Evolutionary conservation across 2,888 invertebrate species (phyloP).

Genomic region (Cephus pulcher): DNA sequence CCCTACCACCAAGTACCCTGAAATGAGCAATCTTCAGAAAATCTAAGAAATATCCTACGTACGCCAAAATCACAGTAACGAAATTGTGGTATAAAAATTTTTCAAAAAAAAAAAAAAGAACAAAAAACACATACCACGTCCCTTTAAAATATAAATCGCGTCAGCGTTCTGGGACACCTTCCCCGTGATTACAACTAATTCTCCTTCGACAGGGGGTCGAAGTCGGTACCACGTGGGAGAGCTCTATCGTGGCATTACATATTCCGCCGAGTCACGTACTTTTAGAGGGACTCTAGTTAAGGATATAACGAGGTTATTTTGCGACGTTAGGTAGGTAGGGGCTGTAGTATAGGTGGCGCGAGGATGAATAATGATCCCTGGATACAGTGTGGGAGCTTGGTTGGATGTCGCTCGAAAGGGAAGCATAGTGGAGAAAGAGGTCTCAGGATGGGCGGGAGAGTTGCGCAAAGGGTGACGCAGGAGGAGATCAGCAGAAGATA

Average conservation of each 20-base stretch:
- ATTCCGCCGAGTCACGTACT: constrained; percentile 31
- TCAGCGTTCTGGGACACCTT: background rate
- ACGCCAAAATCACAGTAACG: background rate
- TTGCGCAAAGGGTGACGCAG: constrained; percentile 13
- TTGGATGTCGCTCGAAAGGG: constrained; percentile 31
- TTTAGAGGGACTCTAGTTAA: constrained; percentile 40
- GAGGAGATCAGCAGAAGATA: constrained; percentile 14
- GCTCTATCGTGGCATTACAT: background rate
- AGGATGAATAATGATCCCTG: constrained; percentile 61
- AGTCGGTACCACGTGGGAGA: background rate
- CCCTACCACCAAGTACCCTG: background rate
- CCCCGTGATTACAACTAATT: background rate
- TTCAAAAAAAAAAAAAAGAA: background rate
- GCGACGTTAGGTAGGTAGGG: constrained; percentile 35
- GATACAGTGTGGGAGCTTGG: constrained; percentile 13
- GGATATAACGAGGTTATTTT: constrained; percentile 51
- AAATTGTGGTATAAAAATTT: background rate
- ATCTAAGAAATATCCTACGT: background rate
- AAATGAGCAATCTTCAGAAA: background rate
- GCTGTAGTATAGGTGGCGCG: constrained; percentile 42
- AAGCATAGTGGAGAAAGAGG: constrained; percentile 33
- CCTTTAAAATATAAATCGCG: background rate
- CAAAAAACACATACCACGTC: background rate
- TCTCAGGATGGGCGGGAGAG: constrained; percentile 21
- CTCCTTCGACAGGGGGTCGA: background rate